phyloP scores from a whole-genome alignment of 2,888 invertebrate genomes.

The Ichneumon xanthorius region DNA sequence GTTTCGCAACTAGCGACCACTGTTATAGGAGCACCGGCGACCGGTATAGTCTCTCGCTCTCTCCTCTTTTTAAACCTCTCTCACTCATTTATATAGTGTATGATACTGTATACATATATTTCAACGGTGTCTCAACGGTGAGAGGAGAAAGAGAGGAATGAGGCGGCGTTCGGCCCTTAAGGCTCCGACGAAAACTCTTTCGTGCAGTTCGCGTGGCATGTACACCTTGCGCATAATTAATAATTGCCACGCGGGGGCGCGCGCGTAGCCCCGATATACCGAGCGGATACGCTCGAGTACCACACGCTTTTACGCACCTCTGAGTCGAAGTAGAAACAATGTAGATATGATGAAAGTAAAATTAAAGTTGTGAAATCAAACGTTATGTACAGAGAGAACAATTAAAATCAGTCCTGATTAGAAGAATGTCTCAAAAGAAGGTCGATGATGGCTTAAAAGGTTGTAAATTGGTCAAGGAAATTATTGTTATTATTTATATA shows the following conservation, averaged over 20 bases:
- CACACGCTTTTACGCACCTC: conserved; percentile 53
- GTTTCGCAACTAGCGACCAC: conserved; percentile 77
- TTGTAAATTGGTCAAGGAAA: background rate
- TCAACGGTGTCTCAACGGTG: conserved; percentile 36
- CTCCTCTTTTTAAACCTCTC: conserved; percentile 8
- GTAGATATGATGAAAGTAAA: conserved; percentile 1
- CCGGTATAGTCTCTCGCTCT: conserved; percentile 57
- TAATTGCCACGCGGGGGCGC: conserved; percentile 67
- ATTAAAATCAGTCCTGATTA: background rate
- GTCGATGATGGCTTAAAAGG: background rate
- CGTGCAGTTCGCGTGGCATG: conserved; percentile 72
- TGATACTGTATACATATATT: conserved; percentile 40
- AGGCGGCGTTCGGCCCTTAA: conserved; percentile 56
- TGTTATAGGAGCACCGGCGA: conserved; percentile 73
- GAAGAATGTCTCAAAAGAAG: background rate
- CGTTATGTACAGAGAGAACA: background rate
- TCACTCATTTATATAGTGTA: conserved; percentile 63
- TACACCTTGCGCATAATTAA: conserved; percentile 76
- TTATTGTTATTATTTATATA: background rate
- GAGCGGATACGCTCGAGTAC: conserved; percentile 33
- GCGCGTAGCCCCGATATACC: conserved; percentile 44
- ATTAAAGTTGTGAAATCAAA: background rate
- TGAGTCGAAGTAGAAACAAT: background rate
- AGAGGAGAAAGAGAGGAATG: conserved; percentile 42
- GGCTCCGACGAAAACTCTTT: conserved; percentile 68